Conservation (phyloP, 2,113 vertebrate species). For the Xenopus borealis region DNA sequence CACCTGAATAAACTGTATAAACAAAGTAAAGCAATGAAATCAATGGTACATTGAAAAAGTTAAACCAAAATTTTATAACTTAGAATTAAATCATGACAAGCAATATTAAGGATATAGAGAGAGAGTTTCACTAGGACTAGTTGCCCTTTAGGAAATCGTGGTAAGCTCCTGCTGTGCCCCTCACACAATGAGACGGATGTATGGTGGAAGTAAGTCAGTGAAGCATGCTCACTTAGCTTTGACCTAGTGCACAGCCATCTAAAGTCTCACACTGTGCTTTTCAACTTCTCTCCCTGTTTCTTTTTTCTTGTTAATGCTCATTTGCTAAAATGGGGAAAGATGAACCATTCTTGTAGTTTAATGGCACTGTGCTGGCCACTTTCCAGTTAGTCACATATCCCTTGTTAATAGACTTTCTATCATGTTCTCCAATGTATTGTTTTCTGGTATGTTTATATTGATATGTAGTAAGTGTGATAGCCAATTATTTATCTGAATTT, state of each 20-base stretch:
- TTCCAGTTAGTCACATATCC: constrained; percentile 29
- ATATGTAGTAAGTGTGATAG: too few species aligned
- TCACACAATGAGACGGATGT: constrained; percentile 2
- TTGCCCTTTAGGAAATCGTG: neutral
- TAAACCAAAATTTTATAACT: too few species aligned
- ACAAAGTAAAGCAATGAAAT: too few species aligned
- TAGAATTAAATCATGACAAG: too few species aligned
- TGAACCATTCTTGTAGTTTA: constrained; percentile 17
- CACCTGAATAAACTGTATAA: too few species aligned
- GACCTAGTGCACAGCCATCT: constrained; percentile 30
- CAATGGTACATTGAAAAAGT: too few species aligned
- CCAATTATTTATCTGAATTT: too few species aligned
- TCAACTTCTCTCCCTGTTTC: neutral
- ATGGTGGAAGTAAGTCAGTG: constrained; percentile 29
- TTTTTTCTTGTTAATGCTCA: constrained; percentile 17
- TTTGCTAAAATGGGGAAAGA: constrained; percentile 27
- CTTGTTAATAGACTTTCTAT: neutral
- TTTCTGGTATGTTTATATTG: too few species aligned
- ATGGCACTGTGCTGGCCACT: constrained; percentile 35
- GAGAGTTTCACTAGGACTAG: neutral
- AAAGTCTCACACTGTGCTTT: constrained; percentile 41
- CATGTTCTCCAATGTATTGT: too few species aligned
- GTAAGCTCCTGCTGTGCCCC: neutral
- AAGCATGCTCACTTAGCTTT: constrained; percentile 22
- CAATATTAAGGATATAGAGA: too few species aligned